phyloP scores from a whole-genome alignment of 2,797 vertebrate species.

The Eremophila alpestris region DNA sequence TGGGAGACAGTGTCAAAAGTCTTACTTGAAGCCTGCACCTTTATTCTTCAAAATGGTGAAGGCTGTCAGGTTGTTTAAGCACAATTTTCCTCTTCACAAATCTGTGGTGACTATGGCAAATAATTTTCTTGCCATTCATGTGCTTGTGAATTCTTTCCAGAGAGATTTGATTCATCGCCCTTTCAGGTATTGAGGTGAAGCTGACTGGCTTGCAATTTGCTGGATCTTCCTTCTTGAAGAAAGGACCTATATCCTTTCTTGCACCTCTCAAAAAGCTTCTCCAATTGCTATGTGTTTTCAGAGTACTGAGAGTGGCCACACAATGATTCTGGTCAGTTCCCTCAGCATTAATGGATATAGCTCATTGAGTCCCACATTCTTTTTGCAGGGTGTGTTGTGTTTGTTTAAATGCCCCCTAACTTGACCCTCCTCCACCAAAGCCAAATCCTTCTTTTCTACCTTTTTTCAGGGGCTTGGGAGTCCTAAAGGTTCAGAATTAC shows the following conservation, averaged over 20 bases:
- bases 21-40: not conserved
- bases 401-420: not conserved
- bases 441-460: not conserved
- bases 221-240: not conserved
- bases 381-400: not conserved
- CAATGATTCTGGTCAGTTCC: not conserved
- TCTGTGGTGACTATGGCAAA: not conserved
- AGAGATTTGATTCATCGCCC: not conserved
- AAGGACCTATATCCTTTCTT: not conserved
- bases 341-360: not conserved
- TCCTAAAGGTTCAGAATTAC: not conserved
- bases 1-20: not conserved
- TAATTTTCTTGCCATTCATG: not conserved
- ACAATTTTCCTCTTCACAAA: not conserved
- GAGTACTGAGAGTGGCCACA: not conserved
- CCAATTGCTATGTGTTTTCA: not conserved
- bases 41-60: not conserved
- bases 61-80: not conserved
- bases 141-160: not conserved
- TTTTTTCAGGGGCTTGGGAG: not conserved
- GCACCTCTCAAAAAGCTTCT: not conserved
- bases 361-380: rapidly evolving
- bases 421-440: not conserved
- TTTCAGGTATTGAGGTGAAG: not conserved
- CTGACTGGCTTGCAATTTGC: not conserved